Base-by-base conservation (phyloP, 2,113 vertebrate genomes). In the Epinephelus cyanopodus region DNA sequence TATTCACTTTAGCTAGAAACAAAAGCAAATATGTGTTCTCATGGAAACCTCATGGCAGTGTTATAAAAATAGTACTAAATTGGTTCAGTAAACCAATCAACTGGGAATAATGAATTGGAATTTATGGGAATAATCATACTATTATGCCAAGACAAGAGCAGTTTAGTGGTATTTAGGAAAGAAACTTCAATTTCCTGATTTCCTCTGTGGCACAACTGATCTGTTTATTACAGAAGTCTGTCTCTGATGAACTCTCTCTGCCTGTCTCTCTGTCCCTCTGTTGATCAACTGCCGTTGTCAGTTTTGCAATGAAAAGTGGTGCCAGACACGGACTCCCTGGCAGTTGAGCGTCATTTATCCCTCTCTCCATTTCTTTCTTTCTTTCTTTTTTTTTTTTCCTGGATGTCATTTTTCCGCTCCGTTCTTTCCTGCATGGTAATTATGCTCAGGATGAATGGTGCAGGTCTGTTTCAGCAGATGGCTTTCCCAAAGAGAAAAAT, bases 391-490 rank as follows among this genome's bases (percentile, higher is more conserved):
- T 69, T 21, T 81, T 86, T 85, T 81, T 27, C 70, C 85, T 86
- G 88, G 73, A 87, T 93, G 89, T 91, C 84, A 90, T 91, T 92
- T 90, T 88, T 85, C 84, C 71, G 60, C 79, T 92, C 62, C 57
- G 71, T 84, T 91, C 87, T 86, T 73, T 77, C 78, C 87, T 90
- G 89, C 85, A 87, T 85, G 85, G 90, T 92, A 94, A 93, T 95
- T 93, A 93, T 62, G 50, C 87, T 86, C 71, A 88, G 90, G 90
- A 94, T 93, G 89, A 95, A 93, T 92, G 91, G 92, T 66, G 86
- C 83, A 87, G 89, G 92, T 92, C 93, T 93, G 94, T 92, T 93
- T 91, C 90, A 93, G 91, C 94, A 95, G 94, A 95, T 95, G 94
- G 94, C 93, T 93, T 88, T 87, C 86, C 85, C 84, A 91, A 93